Evolutionary conservation across 2,888 invertebrate genomes (phyloP).

Genomic region (Volucella inanis): DNA sequence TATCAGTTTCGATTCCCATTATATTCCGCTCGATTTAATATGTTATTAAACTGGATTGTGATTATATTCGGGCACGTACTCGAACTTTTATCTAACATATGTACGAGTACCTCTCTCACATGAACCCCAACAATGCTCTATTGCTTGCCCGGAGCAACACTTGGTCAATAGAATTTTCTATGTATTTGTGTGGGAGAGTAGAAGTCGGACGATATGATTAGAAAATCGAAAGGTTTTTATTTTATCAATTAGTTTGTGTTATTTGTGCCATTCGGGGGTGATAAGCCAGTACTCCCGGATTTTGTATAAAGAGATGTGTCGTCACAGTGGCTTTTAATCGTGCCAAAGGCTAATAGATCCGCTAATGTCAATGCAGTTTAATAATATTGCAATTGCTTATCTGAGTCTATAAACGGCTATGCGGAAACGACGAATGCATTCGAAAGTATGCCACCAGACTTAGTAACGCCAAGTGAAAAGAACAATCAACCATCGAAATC

Average conservation of each 20-base stretch:
- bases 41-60: constrained; percentile 36
- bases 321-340: constrained; percentile 30
- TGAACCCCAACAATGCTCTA: background rate
- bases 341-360: constrained; percentile 17
- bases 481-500: too few species aligned
- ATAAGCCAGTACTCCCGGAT: constrained; percentile 54
- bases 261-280: constrained; percentile 23
- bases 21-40: constrained; percentile 26
- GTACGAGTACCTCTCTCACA: background rate
- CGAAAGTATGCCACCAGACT: too few species aligned
- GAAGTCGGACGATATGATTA: constrained; percentile 32
- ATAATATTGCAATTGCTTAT: background rate
- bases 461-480: too few species aligned
- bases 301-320: constrained; percentile 1
- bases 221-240: constrained; percentile 48
- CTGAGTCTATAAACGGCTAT: background rate
- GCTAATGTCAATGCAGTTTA: too few species aligned
- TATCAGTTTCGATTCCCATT: constrained; percentile 31
- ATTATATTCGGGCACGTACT: background rate
- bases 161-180: background rate
- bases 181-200: constrained; percentile 39
- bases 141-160: too few species aligned
- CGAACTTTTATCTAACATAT: constrained; percentile 22
- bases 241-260: constrained; percentile 41
- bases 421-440: too few species aligned